A percentile compares a stretch with the other conserved stretches of the same genome.
These are phyloP conservation scores for Fragum fragum DNA, from an alignment of 2,888 invertebrate genomes.

Conservation along the genomic window DNA sequence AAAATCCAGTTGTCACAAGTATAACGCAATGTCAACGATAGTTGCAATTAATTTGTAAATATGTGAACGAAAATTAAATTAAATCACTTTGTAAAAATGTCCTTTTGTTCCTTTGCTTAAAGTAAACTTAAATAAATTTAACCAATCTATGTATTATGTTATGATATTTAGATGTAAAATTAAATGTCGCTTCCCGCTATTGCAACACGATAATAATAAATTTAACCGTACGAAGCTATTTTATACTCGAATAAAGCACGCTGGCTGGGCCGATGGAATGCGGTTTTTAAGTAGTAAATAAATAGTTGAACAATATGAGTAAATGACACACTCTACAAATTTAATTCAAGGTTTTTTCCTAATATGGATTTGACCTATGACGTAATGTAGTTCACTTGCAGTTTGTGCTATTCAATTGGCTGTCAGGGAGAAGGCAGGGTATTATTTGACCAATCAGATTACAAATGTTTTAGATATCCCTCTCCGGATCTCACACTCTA, in stretches of 20 bases:
- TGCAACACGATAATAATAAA: conserved; percentile 14
- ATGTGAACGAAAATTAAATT: neutral
- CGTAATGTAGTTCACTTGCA: conserved; percentile 47
- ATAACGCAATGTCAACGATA: neutral
- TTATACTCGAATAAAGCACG: conserved; percentile 40
- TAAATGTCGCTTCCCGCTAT: conserved; percentile 1
- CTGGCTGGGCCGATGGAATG: conserved; percentile 48
- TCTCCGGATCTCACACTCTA: conserved; percentile 24
- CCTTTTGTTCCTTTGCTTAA: neutral
- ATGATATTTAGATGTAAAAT: neutral
- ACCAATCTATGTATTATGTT: no score
- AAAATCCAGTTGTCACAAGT: neutral
- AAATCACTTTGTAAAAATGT: neutral
- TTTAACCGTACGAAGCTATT: conserved; percentile 15
- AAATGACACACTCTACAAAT: conserved; percentile 48
- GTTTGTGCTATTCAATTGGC: conserved; percentile 28
- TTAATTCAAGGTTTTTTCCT: conserved; percentile 69
- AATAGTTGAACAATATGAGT: conserved; percentile 51
- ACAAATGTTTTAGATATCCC: conserved; percentile 9
- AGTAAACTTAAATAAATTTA: no score
- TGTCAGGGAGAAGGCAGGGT: conserved; percentile 27
- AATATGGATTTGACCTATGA: conserved; percentile 57
- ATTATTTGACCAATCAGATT: neutral
- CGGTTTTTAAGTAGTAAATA: conserved; percentile 57
- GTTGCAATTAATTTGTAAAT: neutral